Conservation (phyloP, 1,140 invertebrate genomes). For the Holotrichia oblita region DNA sequence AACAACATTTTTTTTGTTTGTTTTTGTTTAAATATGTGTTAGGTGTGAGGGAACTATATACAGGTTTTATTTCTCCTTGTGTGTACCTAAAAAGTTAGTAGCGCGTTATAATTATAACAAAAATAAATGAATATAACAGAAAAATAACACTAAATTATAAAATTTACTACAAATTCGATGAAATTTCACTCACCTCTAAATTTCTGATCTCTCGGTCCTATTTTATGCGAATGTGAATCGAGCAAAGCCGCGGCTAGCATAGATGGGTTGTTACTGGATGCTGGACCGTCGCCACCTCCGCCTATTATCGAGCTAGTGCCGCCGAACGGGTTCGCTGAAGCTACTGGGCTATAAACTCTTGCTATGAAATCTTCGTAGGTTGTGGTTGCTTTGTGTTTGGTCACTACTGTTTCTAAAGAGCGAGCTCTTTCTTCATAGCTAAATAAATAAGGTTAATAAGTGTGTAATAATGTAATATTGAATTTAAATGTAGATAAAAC, state of each 20-base stretch:
- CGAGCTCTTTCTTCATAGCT: slow-evolving; percentile 92
- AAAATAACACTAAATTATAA: not conserved
- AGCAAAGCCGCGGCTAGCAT: slow-evolving; percentile 64
- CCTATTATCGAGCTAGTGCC: slow-evolving; percentile 40
- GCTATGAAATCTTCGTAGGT: slow-evolving; percentile 94
- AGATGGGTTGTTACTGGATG: slow-evolving; percentile 55
- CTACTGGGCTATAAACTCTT: slow-evolving; percentile 83
- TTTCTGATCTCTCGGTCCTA: slow-evolving; percentile 54
- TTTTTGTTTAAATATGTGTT: not conserved
- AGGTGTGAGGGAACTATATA: slow-evolving; percentile 42
- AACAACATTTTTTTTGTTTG: not conserved
- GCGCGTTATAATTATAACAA: not conserved
- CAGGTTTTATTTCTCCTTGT: slow-evolving; percentile 34
- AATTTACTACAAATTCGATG: not conserved
- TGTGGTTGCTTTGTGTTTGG: slow-evolving; percentile 86
- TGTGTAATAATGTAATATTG: too few relatives aligned
- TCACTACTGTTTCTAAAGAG: slow-evolving; percentile 87
- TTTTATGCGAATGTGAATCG: slow-evolving; percentile 61
- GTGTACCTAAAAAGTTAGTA: not conserved
- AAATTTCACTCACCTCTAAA: slow-evolving; percentile 51
- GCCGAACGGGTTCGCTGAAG: slow-evolving; percentile 65
- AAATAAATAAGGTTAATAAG: slow-evolving; percentile 53
- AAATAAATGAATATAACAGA: not conserved
- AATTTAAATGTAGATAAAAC: too few relatives aligned
- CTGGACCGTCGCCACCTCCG: slow-evolving; percentile 45